Evolutionary conservation across 2,888 invertebrate species (phyloP).

Genomic region (Zaprionus obscuricornis): DNA sequence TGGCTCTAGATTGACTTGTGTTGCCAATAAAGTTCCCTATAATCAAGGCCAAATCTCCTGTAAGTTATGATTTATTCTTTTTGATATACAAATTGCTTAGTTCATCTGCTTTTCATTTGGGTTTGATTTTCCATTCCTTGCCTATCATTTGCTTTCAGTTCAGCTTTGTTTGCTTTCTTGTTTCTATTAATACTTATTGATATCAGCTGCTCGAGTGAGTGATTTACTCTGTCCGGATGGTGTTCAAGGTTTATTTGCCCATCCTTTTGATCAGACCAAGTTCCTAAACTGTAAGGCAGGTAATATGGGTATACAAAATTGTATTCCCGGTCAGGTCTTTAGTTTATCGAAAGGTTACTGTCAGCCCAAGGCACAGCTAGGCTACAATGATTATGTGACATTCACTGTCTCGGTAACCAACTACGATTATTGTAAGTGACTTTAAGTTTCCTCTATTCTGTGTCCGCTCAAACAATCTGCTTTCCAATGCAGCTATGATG

Average conservation of each 20-base stretch:
- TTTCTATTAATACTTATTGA: constrained; percentile 18
- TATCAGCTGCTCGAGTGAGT: constrained; percentile 35
- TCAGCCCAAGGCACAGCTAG: constrained; percentile 85
- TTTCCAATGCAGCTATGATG: constrained; percentile 68
- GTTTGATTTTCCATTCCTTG: too few species aligned
- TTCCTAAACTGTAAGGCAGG: constrained; percentile 88
- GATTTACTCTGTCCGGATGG: constrained; percentile 83
- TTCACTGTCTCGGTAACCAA: constrained; percentile 66
- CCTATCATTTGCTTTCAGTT: too few species aligned
- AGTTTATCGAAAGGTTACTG: constrained; percentile 85
- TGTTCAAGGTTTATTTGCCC: constrained; percentile 86
- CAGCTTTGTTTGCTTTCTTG: too few species aligned
- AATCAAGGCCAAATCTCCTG: constrained; percentile 31
- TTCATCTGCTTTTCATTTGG: too few species aligned
- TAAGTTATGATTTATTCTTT: constrained; percentile 47
- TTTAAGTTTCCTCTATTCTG: too few species aligned
- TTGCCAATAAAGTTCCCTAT: constrained; percentile 62
- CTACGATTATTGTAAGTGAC: constrained; percentile 76
- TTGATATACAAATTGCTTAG: constrained; percentile 2
- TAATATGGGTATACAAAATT: constrained; percentile 86
- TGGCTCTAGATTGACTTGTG: constrained; percentile 84
- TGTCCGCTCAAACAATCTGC: too few species aligned
- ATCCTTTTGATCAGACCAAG: constrained; percentile 86
- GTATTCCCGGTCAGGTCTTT: constrained; percentile 86
- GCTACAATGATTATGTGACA: constrained; percentile 67